Conservation (phyloP, 2,888 invertebrate species). For the Athripsodes cinereus region DNA sequence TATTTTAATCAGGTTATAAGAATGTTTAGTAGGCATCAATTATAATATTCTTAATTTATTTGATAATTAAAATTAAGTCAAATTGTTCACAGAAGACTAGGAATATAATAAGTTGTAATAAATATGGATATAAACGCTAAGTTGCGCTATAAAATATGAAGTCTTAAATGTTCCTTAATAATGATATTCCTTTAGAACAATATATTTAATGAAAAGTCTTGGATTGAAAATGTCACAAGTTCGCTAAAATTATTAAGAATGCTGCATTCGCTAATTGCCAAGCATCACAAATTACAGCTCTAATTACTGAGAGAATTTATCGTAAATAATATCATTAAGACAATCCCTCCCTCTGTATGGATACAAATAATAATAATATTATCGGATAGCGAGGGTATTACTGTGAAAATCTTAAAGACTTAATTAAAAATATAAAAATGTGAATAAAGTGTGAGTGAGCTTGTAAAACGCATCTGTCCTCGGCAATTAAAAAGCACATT, state of each 20-base stretch:
- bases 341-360: slow-evolving; percentile 10
- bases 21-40: too few species aligned
- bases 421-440: slow-evolving; percentile 28
- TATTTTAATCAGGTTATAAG: too few species aligned
- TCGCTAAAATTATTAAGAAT: neutral
- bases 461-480: slow-evolving; percentile 28
- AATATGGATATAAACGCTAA: neutral
- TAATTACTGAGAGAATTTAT: slow-evolving; percentile 12
- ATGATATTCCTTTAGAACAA: neutral
- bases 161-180: neutral
- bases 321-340: slow-evolving; percentile 16
- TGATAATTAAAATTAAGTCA: too few species aligned
- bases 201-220: neutral
- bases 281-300: slow-evolving; percentile 1
- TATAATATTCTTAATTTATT: too few species aligned
- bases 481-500: slow-evolving; percentile 27
- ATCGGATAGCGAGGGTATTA: slow-evolving; percentile 12
- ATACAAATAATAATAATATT: too few species aligned
- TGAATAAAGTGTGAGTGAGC: slow-evolving; percentile 24
- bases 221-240: neutral
- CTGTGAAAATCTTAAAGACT: slow-evolving; percentile 19
- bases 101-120: too few species aligned
- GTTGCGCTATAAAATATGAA: neutral
- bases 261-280: neutral
- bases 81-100: too few species aligned